Percentiles rank a stretch among this genome's conserved stretches.
Evolutionary conservation across 2,113 vertebrate species (phyloP).

Genomic region (Ibidorhyncha struthersii): DNA sequence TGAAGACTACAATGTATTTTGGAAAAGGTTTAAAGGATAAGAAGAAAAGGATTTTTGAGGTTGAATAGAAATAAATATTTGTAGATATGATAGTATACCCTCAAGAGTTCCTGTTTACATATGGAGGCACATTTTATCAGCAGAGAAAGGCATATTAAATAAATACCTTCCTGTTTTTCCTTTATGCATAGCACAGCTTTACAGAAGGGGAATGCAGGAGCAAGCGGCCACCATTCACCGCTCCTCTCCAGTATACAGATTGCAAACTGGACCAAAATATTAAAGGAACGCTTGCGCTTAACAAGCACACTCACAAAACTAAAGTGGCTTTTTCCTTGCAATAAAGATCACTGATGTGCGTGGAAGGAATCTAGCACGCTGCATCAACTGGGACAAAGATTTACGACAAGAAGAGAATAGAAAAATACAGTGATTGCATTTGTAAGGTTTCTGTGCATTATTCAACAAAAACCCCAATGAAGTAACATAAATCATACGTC

Average conservation of each 20-base stretch:
- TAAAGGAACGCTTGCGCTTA: not conserved
- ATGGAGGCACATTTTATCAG: not conserved
- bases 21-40: not conserved
- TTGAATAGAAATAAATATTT: conserved; percentile 30
- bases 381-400: not conserved
- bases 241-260: rapidly evolving
- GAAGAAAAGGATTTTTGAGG: not conserved
- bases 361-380: not conserved
- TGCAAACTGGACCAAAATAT: not conserved
- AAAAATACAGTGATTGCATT: not conserved
- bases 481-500: not conserved
- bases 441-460: not conserved
- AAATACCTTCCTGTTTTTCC: not conserved
- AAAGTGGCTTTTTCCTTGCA: not conserved
- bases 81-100: not conserved
- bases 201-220: not conserved
- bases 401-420: not conserved
- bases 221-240: not conserved
- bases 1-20: not conserved
- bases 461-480: not conserved
- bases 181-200: not conserved
- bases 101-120: not conserved
- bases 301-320: not conserved
- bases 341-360: not conserved
- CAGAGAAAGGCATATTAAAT: not conserved